Conservation (phyloP, 2,113 vertebrate species). For the Rissa tridactyla region DNA sequence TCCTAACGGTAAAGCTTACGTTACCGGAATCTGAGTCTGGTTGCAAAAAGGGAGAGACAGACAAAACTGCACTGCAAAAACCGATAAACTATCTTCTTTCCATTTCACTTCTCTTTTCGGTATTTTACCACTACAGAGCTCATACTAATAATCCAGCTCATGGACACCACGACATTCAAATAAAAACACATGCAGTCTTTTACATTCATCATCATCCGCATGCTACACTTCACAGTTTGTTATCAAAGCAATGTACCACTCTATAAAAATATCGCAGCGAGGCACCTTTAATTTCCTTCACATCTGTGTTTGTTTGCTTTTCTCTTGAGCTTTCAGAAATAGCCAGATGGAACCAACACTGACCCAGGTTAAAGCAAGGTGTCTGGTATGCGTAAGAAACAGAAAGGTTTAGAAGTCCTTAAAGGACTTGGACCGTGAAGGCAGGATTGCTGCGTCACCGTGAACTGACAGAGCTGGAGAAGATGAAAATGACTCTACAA, state of each 20-base stretch:
- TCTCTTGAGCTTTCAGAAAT: background rate
- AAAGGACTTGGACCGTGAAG: background rate
- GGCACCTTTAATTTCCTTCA: background rate
- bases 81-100: background rate
- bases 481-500: background rate
- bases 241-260: background rate
- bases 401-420: background rate
- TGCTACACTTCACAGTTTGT: slow-evolving; percentile 29
- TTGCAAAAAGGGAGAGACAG: background rate
- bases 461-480: background rate
- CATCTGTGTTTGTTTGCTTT: background rate
- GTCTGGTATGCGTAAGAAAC: background rate
- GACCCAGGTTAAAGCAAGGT: background rate
- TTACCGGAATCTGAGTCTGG: background rate
- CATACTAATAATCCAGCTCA: background rate
- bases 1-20: accelerated
- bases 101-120: background rate
- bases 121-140: background rate
- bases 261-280: background rate
- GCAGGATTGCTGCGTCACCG: background rate
- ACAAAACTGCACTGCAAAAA: background rate
- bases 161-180: background rate
- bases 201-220: slow-evolving; percentile 3
- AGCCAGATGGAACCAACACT: background rate
- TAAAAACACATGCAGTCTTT: slow-evolving; percentile 14